Conservation (phyloP, 2,113 vertebrate species). For the Thamnophis sirtalis region DNA sequence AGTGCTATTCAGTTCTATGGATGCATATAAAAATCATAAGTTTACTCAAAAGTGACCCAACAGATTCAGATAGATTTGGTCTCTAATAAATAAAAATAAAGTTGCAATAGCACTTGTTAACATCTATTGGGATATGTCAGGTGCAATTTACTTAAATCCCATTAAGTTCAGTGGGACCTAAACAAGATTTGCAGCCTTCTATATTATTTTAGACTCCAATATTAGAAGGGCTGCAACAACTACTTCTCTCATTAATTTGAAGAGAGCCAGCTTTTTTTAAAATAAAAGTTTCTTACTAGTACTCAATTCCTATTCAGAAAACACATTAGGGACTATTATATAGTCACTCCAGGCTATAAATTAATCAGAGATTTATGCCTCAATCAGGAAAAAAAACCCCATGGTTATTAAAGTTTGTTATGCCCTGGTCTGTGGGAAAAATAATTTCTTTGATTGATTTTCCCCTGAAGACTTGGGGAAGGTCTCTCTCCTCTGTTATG, state of each 20-base stretch:
- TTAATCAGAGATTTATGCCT: constrained; percentile 70
- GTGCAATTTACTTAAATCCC: not conserved
- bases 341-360: constrained; percentile 57
- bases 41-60: not conserved
- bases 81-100: not conserved
- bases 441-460: constrained; percentile 82
- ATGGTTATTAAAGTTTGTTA: constrained; percentile 63
- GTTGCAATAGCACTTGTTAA: not conserved
- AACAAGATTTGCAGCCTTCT: not conserved
- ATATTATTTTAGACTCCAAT: not conserved
- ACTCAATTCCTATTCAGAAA: constrained; percentile 23
- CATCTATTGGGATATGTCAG: not conserved
- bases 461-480: constrained; percentile 77
- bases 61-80: not conserved
- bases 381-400: constrained; percentile 50
- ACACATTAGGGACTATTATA: constrained; percentile 44
- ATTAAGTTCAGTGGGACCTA: not conserved
- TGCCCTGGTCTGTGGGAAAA: constrained; percentile 75
- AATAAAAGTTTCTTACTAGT: not conserved
- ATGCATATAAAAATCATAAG: not conserved
- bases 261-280: not conserved
- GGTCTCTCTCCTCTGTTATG: constrained; percentile 68
- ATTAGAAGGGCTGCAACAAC: not conserved
- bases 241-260: constrained; percentile 19
- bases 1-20: not conserved